A percentile compares a stretch with the other conserved stretches of the same genome.
Conservation (phyloP, 2,888 invertebrate species). For the Drosophila suboccidentalis region DNA sequence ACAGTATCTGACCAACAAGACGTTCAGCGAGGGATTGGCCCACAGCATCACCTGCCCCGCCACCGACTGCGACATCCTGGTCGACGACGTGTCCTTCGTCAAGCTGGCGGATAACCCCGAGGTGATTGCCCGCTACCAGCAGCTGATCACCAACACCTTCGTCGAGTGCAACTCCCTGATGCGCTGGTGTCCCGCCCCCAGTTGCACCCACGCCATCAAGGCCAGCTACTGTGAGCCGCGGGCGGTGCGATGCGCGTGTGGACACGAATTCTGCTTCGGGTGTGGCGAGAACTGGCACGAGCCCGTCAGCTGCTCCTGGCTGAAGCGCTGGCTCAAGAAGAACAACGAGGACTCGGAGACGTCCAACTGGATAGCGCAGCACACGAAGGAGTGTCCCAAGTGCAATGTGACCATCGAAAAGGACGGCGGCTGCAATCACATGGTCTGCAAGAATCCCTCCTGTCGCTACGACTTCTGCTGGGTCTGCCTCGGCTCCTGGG, state of each 20-base stretch:
- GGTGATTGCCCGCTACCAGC: slow-evolving; percentile 97
- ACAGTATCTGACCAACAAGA: slow-evolving; percentile 98
- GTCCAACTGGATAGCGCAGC: slow-evolving; percentile 99
- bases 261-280: slow-evolving; percentile 97
- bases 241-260: slow-evolving; percentile 96
- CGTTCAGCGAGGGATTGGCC: slow-evolving; percentile 98
- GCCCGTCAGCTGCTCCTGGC: slow-evolving; percentile 96
- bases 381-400: slow-evolving; percentile 99
- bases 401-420: slow-evolving; percentile 98
- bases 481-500: slow-evolving; percentile 99
- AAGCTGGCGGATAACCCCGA: slow-evolving; percentile 93
- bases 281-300: slow-evolving; percentile 99
- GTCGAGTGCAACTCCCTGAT: slow-evolving; percentile 98
- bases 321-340: slow-evolving; percentile 98
- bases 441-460: slow-evolving; percentile 99
- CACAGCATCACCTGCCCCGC: slow-evolving; percentile 99
- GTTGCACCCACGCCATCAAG: slow-evolving; percentile 97
- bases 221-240: slow-evolving; percentile 95
- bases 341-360: slow-evolving; percentile 99
- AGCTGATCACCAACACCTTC: slow-evolving; percentile 98
- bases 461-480: slow-evolving; percentile 99
- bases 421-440: slow-evolving; percentile 99
- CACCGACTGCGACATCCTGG: slow-evolving; percentile 97
- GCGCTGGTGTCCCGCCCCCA: slow-evolving; percentile 99
- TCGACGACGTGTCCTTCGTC: slow-evolving; percentile 98